phyloP scores from a whole-genome alignment of 2,888 invertebrate species.

The Incurvaria masculella region DNA sequence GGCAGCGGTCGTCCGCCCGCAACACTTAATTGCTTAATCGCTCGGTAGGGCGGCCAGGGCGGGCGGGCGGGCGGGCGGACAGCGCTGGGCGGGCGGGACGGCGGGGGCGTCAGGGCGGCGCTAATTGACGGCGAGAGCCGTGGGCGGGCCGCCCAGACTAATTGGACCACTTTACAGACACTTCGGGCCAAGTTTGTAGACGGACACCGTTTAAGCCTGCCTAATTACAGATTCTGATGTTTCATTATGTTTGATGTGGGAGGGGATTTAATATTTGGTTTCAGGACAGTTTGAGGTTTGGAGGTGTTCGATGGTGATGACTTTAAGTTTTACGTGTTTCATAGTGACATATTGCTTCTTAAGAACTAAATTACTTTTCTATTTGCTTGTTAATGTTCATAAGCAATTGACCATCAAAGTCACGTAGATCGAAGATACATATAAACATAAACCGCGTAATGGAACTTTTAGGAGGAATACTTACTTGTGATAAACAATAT shows the following conservation, averaged over 20 bases:
- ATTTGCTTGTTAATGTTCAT: too few species aligned
- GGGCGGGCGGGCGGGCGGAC: constrained; percentile 19
- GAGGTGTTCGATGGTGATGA: too few species aligned
- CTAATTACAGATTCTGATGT: constrained; percentile 55
- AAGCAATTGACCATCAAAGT: too few species aligned
- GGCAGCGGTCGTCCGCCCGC: constrained; percentile 41
- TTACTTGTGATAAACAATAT: too few species aligned
- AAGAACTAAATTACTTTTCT: too few species aligned
- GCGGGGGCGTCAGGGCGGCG: constrained; percentile 19
- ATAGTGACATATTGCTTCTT: too few species aligned
- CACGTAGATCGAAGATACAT: too few species aligned
- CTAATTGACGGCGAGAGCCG: constrained; percentile 32
- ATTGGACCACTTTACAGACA: constrained; percentile 20
- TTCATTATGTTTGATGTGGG: constrained; percentile 23
- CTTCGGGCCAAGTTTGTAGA: constrained; percentile 19
- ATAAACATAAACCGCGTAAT: too few species aligned
- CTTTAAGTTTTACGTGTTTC: too few species aligned
- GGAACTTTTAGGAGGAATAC: too few species aligned
- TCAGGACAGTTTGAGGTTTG: too few species aligned
- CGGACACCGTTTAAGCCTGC: constrained; percentile 33
- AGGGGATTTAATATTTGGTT: too few species aligned
- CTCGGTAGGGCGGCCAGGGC: constrained; percentile 31
- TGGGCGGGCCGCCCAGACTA: constrained; percentile 23
- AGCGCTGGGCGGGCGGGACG: neutral
- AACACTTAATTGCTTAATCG: constrained; percentile 55